phyloP scores from a whole-genome alignment of 2,888 invertebrate species.

The Callimorpha dominula region DNA sequence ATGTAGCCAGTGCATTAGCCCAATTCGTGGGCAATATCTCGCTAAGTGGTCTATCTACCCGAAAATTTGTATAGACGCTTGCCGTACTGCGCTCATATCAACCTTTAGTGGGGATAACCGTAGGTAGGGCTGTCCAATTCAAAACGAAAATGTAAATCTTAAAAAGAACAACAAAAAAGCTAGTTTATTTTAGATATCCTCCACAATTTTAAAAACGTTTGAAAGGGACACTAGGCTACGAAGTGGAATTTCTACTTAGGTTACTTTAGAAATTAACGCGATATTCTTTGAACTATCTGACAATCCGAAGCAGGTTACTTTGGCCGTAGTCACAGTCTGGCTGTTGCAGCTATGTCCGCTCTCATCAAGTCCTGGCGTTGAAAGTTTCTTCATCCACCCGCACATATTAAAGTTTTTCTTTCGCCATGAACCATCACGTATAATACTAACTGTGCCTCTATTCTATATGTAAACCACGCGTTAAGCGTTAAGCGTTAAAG shows the following conservation, averaged over 20 bases:
- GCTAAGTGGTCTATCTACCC: conserved; percentile 60
- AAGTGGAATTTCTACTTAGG: neutral
- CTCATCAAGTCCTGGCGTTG: neutral
- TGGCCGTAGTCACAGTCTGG: neutral
- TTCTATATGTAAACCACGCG: neutral
- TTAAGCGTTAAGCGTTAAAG: neutral
- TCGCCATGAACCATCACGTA: neutral
- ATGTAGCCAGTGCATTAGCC: conserved; percentile 52
- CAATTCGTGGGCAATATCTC: conserved; percentile 53
- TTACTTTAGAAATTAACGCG: neutral
- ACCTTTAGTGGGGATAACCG: conserved; percentile 47
- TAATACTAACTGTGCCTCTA: no score
- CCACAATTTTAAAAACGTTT: neutral
- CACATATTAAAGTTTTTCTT: neutral
- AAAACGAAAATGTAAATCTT: neutral
- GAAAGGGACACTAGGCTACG: neutral
- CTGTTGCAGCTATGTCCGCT: neutral
- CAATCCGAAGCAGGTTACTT: neutral
- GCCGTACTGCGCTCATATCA: conserved; percentile 48
- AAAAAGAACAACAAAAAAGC: neutral
- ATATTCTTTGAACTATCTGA: neutral
- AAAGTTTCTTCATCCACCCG: neutral
- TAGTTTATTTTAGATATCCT: neutral
- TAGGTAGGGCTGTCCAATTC: conserved; percentile 13
- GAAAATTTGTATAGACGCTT: conserved; percentile 53